A percentile compares a stretch with the other conserved stretches of the same genome.
Evolutionary conservation across 2,888 invertebrate genomes (phyloP).

Genomic region (Tipula confusa): DNA sequence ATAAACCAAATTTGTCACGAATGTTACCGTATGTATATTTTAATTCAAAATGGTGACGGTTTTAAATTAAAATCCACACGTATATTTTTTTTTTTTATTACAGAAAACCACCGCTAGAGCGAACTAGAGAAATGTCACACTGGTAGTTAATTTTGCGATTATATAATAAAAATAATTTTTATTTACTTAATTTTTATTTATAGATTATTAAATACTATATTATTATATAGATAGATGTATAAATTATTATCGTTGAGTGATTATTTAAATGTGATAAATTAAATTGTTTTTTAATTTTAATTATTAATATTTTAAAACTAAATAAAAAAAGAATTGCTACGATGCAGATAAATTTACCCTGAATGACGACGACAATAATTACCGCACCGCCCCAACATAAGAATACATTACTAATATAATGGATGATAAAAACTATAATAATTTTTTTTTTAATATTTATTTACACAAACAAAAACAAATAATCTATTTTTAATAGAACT

Average conservation of each 20-base stretch:
- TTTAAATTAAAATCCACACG: neutral
- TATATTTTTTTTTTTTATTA: slow-evolving; percentile 31
- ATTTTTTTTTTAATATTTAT: neutral
- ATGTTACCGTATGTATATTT: slow-evolving; percentile 47
- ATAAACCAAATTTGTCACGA: slow-evolving; percentile 47
- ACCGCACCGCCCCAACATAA: neutral
- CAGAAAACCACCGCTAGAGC: slow-evolving; percentile 49
- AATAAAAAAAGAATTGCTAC: neutral
- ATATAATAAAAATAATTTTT: neutral
- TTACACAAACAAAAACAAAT: neutral
- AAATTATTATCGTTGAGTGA: slow-evolving; percentile 28
- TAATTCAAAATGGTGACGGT: neutral
- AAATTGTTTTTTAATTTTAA: slow-evolving; percentile 25
- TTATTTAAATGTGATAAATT: slow-evolving; percentile 30
- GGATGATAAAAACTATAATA: neutral
- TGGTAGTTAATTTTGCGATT: neutral
- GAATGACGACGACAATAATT: neutral
- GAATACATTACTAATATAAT: too few species aligned
- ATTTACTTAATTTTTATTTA: slow-evolving; percentile 26
- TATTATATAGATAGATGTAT: neutral
- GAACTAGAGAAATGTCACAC: slow-evolving; percentile 36
- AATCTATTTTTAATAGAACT: neutral
- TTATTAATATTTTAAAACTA: slow-evolving; percentile 6
- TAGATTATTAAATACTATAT: neutral
- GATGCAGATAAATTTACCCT: neutral